A percentile compares a stretch with the other conserved stretches of the same genome.
phyloP scores from a whole-genome alignment of 1,140 invertebrate genomes.

The Colletes latitarsis region DNA sequence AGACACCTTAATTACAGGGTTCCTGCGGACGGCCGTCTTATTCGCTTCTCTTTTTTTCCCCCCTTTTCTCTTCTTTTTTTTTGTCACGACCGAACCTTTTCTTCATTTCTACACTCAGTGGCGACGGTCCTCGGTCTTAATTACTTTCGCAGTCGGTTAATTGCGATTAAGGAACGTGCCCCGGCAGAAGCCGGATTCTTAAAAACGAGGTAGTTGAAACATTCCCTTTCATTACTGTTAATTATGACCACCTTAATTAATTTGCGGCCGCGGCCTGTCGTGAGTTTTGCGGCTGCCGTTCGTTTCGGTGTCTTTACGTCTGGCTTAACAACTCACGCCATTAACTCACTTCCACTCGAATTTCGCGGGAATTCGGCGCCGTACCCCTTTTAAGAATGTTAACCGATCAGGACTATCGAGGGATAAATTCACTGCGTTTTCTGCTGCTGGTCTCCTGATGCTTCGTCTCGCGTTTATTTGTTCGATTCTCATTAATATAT shows the following conservation, averaged over 20 bases:
- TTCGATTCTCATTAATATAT: no score
- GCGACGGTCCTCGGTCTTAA: conserved; percentile 61
- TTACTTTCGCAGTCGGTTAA: conserved; percentile 70
- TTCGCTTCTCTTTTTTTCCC: conserved; percentile 5
- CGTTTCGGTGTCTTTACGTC: conserved; percentile 21
- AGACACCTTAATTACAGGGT: conserved; percentile 69
- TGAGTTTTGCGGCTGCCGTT: conserved; percentile 6
- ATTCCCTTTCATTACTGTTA: conserved; percentile 66
- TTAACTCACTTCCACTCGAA: conserved; percentile 8
- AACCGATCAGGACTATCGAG: no score
- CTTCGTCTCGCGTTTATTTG: no score
- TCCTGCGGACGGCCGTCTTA: conserved; percentile 55
- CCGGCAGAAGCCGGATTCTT: conserved; percentile 60
- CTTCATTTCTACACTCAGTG: conserved; percentile 65
- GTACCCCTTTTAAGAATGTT: background rate
- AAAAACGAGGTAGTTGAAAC: conserved; percentile 64
- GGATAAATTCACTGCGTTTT: no score
- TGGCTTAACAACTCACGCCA: background rate
- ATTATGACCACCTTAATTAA: conserved; percentile 65
- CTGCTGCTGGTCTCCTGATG: no score
- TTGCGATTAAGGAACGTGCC: conserved; percentile 68
- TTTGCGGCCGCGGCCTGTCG: conserved; percentile 41
- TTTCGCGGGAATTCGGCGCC: background rate
- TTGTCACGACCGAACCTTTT: conserved; percentile 59
- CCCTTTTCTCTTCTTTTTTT: conserved; percentile 55